Evolutionary conservation across 2,888 invertebrate species (phyloP), one percentile per base, ranked within the genome.

Genomic region (Elysia crispata): DNA sequence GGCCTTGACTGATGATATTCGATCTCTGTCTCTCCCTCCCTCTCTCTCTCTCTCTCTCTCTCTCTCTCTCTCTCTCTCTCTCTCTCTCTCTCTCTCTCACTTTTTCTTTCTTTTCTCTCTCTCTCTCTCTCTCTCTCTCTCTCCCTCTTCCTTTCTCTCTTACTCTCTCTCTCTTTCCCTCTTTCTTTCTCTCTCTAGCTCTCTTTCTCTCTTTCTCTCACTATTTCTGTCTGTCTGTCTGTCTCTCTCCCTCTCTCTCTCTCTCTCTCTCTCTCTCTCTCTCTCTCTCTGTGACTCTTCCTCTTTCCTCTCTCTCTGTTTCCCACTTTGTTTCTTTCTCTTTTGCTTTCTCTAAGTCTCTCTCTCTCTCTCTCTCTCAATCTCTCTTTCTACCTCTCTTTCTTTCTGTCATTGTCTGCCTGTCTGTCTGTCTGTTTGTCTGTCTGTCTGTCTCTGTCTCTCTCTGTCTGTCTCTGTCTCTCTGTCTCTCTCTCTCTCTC

Each of bases 261-360:
- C 95, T 86, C 92, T 97, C 80, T 95, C 96, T 84, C 98, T 98
- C 93, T 96, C 97, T 76, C 95, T 98, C 86, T 99, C 99, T 54
- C 99, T 99, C 93, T 95, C 99, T 90, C 99, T 97, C 69, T 99
- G 99, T 93, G 99, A 99, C 81, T 50, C 72, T 23, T 5, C 23
- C 70, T n/a, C 20, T 72, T 50, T 50, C 49, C 99, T 97, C 99
- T 85, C 94, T 98, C 89, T 98, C 98, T 91, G 98, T 98, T 94
- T 95, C 97, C 95, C 33, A 60, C 62, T 60, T 60, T 31, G 30
- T 60, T 60, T 31, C 62, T 62, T 60, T 75, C 33, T 62, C 75
- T 75, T n/a, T 76, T 11, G 31, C 41, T 64, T 31, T 75, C n/a
- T 75, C 62, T 60, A 25, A 13, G 33, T 75, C 54, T 28, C 25